phyloP scores from a whole-genome alignment of 2,113 vertebrate species.

The Oceanites oceanicus region DNA sequence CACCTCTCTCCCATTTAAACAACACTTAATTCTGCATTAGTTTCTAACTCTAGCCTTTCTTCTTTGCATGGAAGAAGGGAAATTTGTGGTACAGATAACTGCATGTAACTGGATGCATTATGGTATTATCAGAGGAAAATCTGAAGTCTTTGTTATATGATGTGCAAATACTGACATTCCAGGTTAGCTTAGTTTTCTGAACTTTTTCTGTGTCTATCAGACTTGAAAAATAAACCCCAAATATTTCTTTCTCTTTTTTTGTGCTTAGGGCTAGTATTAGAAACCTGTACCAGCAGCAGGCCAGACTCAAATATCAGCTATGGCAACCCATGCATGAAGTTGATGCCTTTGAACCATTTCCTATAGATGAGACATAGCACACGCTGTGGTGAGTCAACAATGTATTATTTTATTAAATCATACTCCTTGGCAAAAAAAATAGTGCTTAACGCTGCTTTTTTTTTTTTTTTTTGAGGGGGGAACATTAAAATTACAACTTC shows the following conservation, averaged over 20 bases:
- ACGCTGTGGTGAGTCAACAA: constrained; percentile 69
- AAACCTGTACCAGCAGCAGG: constrained; percentile 24
- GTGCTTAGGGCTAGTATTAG: constrained; percentile 68
- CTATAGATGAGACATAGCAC: constrained; percentile 65
- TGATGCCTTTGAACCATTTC: constrained; percentile 68
- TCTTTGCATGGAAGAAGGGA: neutral
- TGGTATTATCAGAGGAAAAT: neutral
- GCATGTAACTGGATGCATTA: neutral
- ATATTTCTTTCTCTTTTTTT: neutral
- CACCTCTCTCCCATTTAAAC: neutral
- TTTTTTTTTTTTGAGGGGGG: neutral
- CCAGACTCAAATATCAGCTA: constrained; percentile 47
- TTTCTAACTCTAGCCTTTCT: neutral
- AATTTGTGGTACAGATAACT: neutral
- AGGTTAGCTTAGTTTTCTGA: neutral
- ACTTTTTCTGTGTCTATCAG: neutral
- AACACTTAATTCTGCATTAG: neutral
- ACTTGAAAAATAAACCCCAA: constrained; percentile 7
- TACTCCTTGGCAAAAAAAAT: neutral
- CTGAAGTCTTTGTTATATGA: neutral
- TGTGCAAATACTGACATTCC: neutral
- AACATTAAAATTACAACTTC: neutral
- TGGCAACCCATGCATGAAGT: constrained; percentile 64
- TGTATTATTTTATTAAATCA: neutral
- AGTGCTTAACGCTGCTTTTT: neutral